Evolutionary conservation across 1,140 invertebrate species (phyloP).

Genomic region (Drosophila malerkotliana): DNA sequence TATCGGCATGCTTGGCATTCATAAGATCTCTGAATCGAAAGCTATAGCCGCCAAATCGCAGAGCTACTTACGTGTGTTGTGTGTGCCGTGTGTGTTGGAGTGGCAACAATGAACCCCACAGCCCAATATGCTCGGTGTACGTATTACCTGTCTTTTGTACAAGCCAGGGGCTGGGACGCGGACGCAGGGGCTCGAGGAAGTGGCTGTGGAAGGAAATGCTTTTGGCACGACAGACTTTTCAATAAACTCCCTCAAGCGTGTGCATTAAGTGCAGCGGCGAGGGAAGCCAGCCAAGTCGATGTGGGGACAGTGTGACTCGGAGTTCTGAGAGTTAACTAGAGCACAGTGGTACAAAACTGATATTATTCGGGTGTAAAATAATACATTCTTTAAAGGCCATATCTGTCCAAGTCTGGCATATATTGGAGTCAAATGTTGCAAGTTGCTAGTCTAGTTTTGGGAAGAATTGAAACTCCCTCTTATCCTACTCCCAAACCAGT

Average conservation of each 20-base stretch:
- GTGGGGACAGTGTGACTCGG: slow-evolving; percentile 27
- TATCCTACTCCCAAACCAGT: slow-evolving; percentile 12
- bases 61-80: slow-evolving; percentile 67
- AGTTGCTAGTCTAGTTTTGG: no score
- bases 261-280: slow-evolving; percentile 74
- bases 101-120: slow-evolving; percentile 63
- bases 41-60: slow-evolving; percentile 50
- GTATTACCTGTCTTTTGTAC: slow-evolving; percentile 79
- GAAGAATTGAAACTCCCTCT: background rate
- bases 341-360: background rate
- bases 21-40: slow-evolving; percentile 76
- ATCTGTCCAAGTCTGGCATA: no score
- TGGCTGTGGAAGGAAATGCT: slow-evolving; percentile 48
- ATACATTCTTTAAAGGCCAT: no score
- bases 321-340: background rate
- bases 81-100: slow-evolving; percentile 16
- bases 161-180: background rate
- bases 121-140: slow-evolving; percentile 70
- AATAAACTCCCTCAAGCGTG: slow-evolving; percentile 82
- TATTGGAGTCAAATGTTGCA: no score
- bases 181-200: background rate
- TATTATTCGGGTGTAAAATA: no score
- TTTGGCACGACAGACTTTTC: slow-evolving; percentile 82
- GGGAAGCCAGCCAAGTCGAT: slow-evolving; percentile 48
- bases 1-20: slow-evolving; percentile 78